phyloP scores from a whole-genome alignment of 2,888 invertebrate species.

The Trilocha varians region DNA sequence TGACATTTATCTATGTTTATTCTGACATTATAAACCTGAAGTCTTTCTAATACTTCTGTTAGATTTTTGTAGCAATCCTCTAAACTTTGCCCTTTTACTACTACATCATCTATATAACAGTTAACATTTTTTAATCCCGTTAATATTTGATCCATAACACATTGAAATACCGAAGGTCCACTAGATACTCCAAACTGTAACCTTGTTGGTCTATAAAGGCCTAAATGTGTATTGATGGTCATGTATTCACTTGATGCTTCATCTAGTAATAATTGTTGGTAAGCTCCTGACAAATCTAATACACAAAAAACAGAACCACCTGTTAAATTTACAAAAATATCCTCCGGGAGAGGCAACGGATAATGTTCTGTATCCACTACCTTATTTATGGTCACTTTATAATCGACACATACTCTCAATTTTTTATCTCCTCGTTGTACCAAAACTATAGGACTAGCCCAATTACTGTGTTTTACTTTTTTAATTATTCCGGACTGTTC shows the following conservation, averaged over 20 bases:
- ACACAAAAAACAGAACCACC: too few species aligned
- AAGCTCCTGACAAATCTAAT: slow-evolving; percentile 1
- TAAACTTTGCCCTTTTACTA: not conserved
- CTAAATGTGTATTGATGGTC: slow-evolving; percentile 5
- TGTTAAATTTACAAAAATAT: too few species aligned
- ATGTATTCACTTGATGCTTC: slow-evolving; percentile 3
- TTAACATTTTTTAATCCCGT: not conserved
- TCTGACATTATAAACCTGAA: slow-evolving; percentile 9
- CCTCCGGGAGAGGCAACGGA: not conserved
- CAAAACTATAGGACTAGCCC: slow-evolving; percentile 6
- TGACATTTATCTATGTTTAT: slow-evolving; percentile 6
- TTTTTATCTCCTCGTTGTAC: slow-evolving; percentile 2
- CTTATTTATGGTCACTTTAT: slow-evolving; percentile 10
- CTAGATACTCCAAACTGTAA: slow-evolving; percentile 6
- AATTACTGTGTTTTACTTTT: slow-evolving; percentile 4
- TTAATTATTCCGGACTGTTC: too few species aligned
- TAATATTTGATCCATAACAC: slow-evolving; percentile 7
- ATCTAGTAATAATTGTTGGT: slow-evolving; percentile 7
- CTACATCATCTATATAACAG: not conserved
- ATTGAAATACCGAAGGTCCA: slow-evolving; percentile 8
- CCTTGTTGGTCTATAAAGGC: not conserved
- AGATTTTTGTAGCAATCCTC: not conserved
- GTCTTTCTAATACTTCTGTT: slow-evolving; percentile 7
- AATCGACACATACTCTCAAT: slow-evolving; percentile 10
- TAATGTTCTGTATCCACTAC: slow-evolving; percentile 8